These are phyloP conservation scores for Drosophila chauvacae DNA, from an alignment of 1,140 invertebrate species.

Conservation along the genomic window DNA sequence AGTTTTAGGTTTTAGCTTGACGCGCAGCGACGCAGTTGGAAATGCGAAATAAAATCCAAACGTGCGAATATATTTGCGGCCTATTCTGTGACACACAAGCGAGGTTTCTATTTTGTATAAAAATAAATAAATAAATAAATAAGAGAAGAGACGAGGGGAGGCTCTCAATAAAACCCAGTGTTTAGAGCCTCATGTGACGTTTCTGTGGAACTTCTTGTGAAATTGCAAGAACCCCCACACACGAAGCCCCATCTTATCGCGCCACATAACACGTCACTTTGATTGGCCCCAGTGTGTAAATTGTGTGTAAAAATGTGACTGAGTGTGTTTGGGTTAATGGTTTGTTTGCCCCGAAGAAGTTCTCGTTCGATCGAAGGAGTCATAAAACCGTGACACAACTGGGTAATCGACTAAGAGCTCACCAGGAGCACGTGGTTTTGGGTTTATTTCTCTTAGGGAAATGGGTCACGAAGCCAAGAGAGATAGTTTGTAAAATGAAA, in stretches of 20 bases:
- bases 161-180: slow-evolving; percentile 19
- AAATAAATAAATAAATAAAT: neutral
- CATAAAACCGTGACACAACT: slow-evolving; percentile 38
- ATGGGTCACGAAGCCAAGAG: slow-evolving; percentile 9
- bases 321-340: slow-evolving; percentile 29
- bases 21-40: slow-evolving; percentile 29
- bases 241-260: slow-evolving; percentile 30
- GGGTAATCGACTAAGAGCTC: slow-evolving; percentile 21
- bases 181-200: slow-evolving; percentile 12
- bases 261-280: slow-evolving; percentile 27
- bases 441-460: neutral
- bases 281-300: slow-evolving; percentile 22
- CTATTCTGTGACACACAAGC: slow-evolving; percentile 50
- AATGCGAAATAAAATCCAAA: slow-evolving; percentile 64
- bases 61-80: slow-evolving; percentile 74
- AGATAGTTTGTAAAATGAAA: neutral
- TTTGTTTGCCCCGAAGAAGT: slow-evolving; percentile 22
- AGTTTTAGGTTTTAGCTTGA: slow-evolving; percentile 54
- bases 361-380: slow-evolving; percentile 26
- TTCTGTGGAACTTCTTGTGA: slow-evolving; percentile 46
- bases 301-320: slow-evolving; percentile 9
- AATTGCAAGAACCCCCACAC: slow-evolving; percentile 25
- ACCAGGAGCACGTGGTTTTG: slow-evolving; percentile 18
- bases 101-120: slow-evolving; percentile 55
- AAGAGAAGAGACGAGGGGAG: neutral